Conservation (phyloP, 2,888 invertebrate species). For the Toxonevra muliebris region DNA sequence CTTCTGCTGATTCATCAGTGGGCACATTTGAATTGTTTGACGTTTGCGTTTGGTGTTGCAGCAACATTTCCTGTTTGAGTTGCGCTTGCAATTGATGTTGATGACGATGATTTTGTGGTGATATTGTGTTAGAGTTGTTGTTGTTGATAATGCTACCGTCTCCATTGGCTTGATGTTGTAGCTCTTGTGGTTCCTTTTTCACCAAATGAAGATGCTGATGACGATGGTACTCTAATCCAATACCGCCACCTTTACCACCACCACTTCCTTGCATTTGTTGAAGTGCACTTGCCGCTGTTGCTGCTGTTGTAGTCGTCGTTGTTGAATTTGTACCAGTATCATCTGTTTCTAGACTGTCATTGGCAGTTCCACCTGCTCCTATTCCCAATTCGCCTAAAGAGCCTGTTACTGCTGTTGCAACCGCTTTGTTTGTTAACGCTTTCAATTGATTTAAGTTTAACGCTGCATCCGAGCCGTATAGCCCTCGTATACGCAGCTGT, state of each 20-base stretch:
- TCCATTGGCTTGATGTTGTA: conserved; percentile 22
- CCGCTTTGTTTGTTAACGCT: conserved; percentile 48
- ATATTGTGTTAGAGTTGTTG: conserved; percentile 8
- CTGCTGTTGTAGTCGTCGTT: conserved; percentile 49
- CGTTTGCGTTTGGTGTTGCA: conserved; percentile 38
- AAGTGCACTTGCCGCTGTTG: conserved; percentile 42
- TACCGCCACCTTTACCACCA: conserved; percentile 41
- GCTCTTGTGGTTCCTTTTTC: conserved; percentile 22
- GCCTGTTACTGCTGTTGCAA: conserved; percentile 21
- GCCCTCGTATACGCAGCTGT: conserved; percentile 81
- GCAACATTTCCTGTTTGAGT: conserved; percentile 32
- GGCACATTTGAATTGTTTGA: conserved; percentile 16
- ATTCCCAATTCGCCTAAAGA: not conserved
- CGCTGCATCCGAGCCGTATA: conserved; percentile 64
- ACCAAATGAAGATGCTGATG: conserved; percentile 44
- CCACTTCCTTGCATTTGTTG: conserved; percentile 25
- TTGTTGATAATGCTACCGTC: conserved; percentile 31
- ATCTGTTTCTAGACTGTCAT: conserved; percentile 52
- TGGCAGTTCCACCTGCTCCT: conserved; percentile 22
- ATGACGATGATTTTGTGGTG: conserved; percentile 31
- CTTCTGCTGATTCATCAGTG: conserved; percentile 49
- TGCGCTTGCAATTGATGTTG: conserved; percentile 35
- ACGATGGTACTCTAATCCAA: conserved; percentile 60
- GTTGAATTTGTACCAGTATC: conserved; percentile 54
- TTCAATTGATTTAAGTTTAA: conserved; percentile 60